Evolutionary conservation across 2,797 vertebrate species (phyloP), one percentile per base, ranked within the genome.

Genomic region (Eospalax fontanierii): DNA sequence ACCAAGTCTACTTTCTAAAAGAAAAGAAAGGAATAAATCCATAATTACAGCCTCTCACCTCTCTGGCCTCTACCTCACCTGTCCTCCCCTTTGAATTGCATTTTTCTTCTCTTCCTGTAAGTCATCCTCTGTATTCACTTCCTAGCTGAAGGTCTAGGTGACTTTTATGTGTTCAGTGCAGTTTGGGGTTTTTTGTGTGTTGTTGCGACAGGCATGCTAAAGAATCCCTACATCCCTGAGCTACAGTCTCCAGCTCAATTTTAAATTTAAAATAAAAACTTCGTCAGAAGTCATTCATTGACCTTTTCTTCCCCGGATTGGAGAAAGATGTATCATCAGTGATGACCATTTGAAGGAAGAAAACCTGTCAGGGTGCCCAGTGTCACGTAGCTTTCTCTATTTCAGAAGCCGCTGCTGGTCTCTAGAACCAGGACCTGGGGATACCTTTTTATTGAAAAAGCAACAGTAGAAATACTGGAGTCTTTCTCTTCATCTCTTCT

Each of bases 31-130:
- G 74, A 59, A 14, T 12, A 68, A 65, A 50, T 14, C 75, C 30
- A 11, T 26, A 3, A 0, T 1, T 38, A 40, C 1, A 30, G 19
- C 0, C 1, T 46, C 0, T 82, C 43, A 57, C 35, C 74, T 35
- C 26, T 22, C 19, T 33, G 78, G 54, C 59, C 85, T 82, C n/a
- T 79, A 82, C 26, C 40, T 70, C 63, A 15, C 30, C 28, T 54
- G 9, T 63, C 63, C 57, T 46, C 75, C 85, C 26, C 86, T 95
- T 59, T 57, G 19, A n/a, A 1, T 35, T 50, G 6, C 40, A 5
- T 28, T 12, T n/a, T 85, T 28, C 24, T 59, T 84, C 70, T 79
- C 70, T 85, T 87, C 40, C 28, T 78, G 0, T 22, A 78, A 68
- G 22, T 61, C 40, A 28, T 81, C 66, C 66, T 75, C 57, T 61